Conservation (phyloP, 2,113 vertebrate species). For the Copsychus sechellarum region DNA sequence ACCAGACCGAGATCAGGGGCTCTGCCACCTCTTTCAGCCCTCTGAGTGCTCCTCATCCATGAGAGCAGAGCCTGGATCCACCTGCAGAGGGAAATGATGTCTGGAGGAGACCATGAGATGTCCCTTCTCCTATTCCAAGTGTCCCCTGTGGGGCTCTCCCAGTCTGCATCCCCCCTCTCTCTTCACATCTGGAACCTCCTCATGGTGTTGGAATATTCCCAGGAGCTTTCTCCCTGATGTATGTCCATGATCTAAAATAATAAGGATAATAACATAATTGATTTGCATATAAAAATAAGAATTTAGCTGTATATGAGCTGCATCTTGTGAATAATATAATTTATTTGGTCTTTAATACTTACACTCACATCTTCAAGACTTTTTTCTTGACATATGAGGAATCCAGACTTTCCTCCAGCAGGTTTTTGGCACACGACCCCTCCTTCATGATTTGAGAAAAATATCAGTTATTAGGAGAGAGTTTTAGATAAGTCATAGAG, state of each 20-base stretch:
- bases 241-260: neutral
- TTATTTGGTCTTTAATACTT: neutral
- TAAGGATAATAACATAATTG: neutral
- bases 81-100: neutral
- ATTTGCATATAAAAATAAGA: neutral
- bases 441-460: neutral
- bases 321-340: neutral
- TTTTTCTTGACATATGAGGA: neutral
- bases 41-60: neutral
- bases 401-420: neutral
- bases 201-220: neutral
- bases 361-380: neutral
- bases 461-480: neutral
- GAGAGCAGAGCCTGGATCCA: neutral
- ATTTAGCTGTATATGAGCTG: neutral
- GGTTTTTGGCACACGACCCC: neutral
- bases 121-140: neutral
- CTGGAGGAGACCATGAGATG: neutral
- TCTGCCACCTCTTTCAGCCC: neutral
- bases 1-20: neutral
- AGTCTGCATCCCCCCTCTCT: neutral
- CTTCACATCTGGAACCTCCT: neutral
- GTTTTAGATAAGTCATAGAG: neutral
- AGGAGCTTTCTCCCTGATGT: neutral
- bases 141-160: neutral